Conservation (phyloP, 2,113 vertebrate genomes). For the Caloenas nicobarica region DNA sequence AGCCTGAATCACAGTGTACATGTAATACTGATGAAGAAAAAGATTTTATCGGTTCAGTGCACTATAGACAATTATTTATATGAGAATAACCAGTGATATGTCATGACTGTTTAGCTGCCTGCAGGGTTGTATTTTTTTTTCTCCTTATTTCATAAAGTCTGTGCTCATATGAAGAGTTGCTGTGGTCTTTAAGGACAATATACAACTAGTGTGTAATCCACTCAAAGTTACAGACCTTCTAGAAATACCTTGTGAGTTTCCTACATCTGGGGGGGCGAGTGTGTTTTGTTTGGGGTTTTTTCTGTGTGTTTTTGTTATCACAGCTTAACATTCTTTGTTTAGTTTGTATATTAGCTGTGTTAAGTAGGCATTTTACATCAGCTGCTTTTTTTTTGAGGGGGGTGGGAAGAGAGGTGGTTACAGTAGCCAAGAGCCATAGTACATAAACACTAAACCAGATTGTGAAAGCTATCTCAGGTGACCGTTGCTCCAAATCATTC, state of each 20-base stretch:
- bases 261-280: too few species aligned
- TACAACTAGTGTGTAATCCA: background rate
- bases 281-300: fast-evolving
- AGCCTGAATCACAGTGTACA: fast-evolving
- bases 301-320: background rate
- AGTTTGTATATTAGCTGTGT: background rate
- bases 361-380: background rate
- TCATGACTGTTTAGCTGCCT: background rate
- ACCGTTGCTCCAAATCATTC: background rate
- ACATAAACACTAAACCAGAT: fast-evolving
- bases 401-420: background rate
- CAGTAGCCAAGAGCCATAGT: background rate
- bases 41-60: background rate
- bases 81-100: background rate
- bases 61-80: background rate
- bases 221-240: background rate
- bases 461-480: background rate
- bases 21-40: background rate
- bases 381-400: background rate
- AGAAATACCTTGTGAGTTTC: background rate
- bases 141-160: background rate
- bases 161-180: background rate
- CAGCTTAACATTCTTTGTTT: background rate
- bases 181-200: background rate
- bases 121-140: background rate